These are phyloP conservation scores for Mesitornis unicolor DNA, from an alignment of 2,113 vertebrate genomes.

Conservation along the genomic window DNA sequence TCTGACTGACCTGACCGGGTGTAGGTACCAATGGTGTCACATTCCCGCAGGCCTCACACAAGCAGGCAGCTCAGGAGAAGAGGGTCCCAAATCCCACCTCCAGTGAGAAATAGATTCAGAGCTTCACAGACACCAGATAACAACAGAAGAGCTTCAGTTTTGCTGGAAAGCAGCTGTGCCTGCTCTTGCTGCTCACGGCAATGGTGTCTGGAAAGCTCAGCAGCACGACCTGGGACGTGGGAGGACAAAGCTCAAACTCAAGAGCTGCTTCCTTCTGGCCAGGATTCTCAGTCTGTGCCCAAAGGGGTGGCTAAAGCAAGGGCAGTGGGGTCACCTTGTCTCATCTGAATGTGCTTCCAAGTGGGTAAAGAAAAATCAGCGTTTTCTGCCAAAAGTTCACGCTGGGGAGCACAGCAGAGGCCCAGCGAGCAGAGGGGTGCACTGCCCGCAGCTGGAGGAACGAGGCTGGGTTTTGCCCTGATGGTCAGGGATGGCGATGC, in stretches of 20 bases:
- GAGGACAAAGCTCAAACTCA: neutral
- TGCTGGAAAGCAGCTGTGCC: neutral
- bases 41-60: neutral
- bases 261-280: neutral
- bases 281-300: neutral
- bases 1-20: neutral
- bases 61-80: neutral
- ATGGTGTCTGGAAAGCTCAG: neutral
- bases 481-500: accelerated
- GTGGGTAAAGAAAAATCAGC: neutral
- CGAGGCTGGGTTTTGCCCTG: neutral
- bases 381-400: neutral
- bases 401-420: neutral
- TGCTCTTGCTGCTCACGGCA: neutral
- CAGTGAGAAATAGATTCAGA: neutral
- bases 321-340: neutral
- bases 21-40: neutral
- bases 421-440: neutral
- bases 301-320: neutral
- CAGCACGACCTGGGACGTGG: neutral
- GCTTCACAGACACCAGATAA: accelerated
- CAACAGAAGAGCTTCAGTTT: neutral
- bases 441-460: neutral
- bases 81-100: neutral
- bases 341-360: neutral